Base-by-base conservation (phyloP, 2,888 invertebrate genomes). In the Heteropelma amictum region DNA sequence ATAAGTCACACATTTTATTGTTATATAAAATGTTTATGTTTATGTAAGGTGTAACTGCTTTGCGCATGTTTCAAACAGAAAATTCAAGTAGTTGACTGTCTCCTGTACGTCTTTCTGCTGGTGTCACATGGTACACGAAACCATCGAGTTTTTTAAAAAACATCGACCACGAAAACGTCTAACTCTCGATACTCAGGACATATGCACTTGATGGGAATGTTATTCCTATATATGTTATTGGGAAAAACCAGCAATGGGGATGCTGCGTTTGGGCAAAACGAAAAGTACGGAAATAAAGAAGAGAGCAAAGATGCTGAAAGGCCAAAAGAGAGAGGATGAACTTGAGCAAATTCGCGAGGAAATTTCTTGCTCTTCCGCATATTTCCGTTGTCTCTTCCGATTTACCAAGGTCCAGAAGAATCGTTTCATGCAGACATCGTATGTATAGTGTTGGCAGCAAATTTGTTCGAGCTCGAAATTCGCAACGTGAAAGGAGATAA, bases 71-170 rank as follows among this genome's bases (percentile, higher is more conserved):
- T n/a, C n/a, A n/a, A n/a, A n/a, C n/a, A n/a, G n/a, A n/a, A n/a
- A n/a, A n/a, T n/a, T n/a, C n/a, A n/a, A n/a, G n/a, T n/a, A n/a
- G n/a, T n/a, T n/a, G n/a, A n/a, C n/a, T n/a, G n/a, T n/a, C n/a
- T n/a, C n/a, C n/a, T n/a, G n/a, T n/a, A n/a, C n/a, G n/a, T n/a
- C n/a, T n/a, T n/a, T n/a, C n/a, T n/a, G n/a, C n/a, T n/a, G n/a
- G n/a, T n/a, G n/a, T n/a, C n/a, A n/a, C n/a, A n/a, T n/a, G n/a
- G n/a, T n/a, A n/a, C n/a, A n/a, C n/a, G n/a, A n/a, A n/a, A 38
- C 5, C 19, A 26, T 6, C 77, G 72, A 68, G 61, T 76, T 51
- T 56, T 67, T 42, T n/a, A n/a, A 64, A 63, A 61, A 71, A 49
- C 33, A 51, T 73, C 71, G 63, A 68, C 72, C 21, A 54, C 56